Evolutionary conservation across 2,888 invertebrate genomes (phyloP).

Genomic region (Nomada ruficornis): DNA sequence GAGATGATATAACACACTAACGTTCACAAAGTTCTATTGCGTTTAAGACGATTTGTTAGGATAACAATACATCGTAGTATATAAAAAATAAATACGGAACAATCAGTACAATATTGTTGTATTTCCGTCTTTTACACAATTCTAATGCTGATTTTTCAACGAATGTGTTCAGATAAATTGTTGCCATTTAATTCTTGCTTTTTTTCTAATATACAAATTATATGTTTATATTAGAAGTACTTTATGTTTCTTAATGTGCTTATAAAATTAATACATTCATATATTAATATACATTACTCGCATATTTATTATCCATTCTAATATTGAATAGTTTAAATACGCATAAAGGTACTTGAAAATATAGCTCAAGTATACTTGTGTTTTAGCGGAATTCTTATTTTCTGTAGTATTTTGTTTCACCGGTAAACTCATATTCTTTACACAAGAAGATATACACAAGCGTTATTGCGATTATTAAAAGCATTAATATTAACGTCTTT

Average conservation of each 20-base stretch:
- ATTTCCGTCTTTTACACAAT: conserved; percentile 7
- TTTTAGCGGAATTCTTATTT: background rate
- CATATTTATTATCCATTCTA: background rate
- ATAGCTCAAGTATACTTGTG: no score
- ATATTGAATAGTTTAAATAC: background rate
- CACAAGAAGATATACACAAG: background rate
- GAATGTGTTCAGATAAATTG: background rate
- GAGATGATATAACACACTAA: conserved; percentile 6
- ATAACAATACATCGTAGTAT: conserved; percentile 1
- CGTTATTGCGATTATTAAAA: background rate
- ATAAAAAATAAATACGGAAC: conserved; percentile 15
- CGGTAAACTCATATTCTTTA: background rate
- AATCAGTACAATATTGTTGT: conserved; percentile 5
- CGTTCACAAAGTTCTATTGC: background rate
- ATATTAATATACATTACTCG: background rate
- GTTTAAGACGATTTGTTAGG: background rate
- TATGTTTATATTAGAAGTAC: background rate
- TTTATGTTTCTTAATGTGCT: background rate
- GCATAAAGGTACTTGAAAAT: no score
- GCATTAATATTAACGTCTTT: background rate
- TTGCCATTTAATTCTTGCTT: background rate
- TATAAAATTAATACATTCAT: background rate
- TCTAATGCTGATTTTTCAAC: background rate
- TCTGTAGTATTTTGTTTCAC: background rate
- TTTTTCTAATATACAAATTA: background rate